Evolutionary conservation across 2,888 invertebrate species (phyloP).

Genomic region (Allophyes oxyacanthae): DNA sequence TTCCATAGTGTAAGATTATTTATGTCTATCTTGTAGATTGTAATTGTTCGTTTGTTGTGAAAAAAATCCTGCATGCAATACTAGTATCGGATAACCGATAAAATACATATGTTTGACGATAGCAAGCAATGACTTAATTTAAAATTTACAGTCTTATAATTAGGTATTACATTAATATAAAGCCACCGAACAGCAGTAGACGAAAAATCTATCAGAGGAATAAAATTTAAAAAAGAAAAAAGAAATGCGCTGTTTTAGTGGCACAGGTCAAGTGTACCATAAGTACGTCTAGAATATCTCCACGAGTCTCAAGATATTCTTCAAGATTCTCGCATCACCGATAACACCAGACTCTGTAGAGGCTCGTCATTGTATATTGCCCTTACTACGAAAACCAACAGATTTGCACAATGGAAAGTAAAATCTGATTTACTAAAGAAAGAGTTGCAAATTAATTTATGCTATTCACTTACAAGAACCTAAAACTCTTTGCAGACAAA

Average conservation of each 20-base stretch:
- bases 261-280: slow-evolving; percentile 21
- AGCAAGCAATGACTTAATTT: too few relatives aligned
- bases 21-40: too few relatives aligned
- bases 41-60: too few relatives aligned
- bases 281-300: slow-evolving; percentile 45
- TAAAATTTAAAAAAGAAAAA: background rate
- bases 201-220: background rate
- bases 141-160: too few relatives aligned
- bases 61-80: too few relatives aligned
- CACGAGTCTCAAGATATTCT: slow-evolving; percentile 38
- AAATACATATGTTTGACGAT: too few relatives aligned
- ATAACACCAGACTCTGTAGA: slow-evolving; percentile 39
- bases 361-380: slow-evolving; percentile 26
- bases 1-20: too few relatives aligned
- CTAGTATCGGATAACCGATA: too few relatives aligned
- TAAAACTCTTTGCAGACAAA: too few relatives aligned
- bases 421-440: background rate
- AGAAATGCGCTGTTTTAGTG: slow-evolving; percentile 13
- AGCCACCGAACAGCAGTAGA: background rate
- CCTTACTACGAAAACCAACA: slow-evolving; percentile 10
- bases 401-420: slow-evolving; percentile 5
- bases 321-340: slow-evolving; percentile 56
- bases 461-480: too few relatives aligned
- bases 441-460: background rate
- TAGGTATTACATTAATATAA: too few relatives aligned